These are phyloP conservation scores for Argyrosomus regius DNA, from an alignment of 2,797 vertebrate genomes.

Conservation along the genomic window DNA sequence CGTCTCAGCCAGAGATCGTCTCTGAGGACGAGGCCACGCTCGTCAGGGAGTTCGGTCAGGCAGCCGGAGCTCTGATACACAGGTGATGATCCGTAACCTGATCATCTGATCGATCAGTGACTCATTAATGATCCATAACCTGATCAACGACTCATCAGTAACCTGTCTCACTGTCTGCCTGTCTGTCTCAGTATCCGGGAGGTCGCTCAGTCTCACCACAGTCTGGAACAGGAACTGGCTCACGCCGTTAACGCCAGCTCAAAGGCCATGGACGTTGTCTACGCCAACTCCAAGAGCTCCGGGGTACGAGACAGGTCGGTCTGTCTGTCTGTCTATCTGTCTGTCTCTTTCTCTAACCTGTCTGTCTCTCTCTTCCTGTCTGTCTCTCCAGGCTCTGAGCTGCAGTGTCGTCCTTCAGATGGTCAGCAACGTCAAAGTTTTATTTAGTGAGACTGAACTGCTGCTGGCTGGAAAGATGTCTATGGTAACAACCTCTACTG, in stretches of 20 bases:
- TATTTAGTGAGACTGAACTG: slow-evolving; percentile 95
- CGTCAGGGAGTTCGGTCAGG: slow-evolving; percentile 92
- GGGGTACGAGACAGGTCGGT: slow-evolving; percentile 82
- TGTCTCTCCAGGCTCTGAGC: slow-evolving; percentile 86
- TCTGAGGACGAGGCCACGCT: slow-evolving; percentile 93
- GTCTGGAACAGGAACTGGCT: slow-evolving; percentile 96
- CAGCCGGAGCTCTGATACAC: slow-evolving; percentile 93
- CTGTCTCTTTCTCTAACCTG: background rate
- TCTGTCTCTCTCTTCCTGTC: too few relatives aligned
- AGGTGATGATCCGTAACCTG: slow-evolving; percentile 79
- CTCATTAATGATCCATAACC: background rate
- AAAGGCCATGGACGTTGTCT: slow-evolving; percentile 96
- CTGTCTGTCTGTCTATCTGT: background rate
- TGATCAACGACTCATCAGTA: too few relatives aligned
- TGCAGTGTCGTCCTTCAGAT: slow-evolving; percentile 92
- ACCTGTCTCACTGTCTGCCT: too few relatives aligned
- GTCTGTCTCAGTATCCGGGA: slow-evolving; percentile 90
- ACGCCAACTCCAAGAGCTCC: slow-evolving; percentile 88
- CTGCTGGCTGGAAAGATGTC: slow-evolving; percentile 94
- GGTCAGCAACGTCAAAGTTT: slow-evolving; percentile 94
- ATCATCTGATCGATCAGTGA: background rate
- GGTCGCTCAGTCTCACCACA: slow-evolving; percentile 91
- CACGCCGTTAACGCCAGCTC: slow-evolving; percentile 98
- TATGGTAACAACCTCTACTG: slow-evolving; percentile 83
- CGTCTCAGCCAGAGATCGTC: slow-evolving; percentile 90